Evolutionary conservation across 1,140 invertebrate genomes (phyloP), one percentile per base, ranked within the genome.

Genomic region (Drosophila pandora): DNA sequence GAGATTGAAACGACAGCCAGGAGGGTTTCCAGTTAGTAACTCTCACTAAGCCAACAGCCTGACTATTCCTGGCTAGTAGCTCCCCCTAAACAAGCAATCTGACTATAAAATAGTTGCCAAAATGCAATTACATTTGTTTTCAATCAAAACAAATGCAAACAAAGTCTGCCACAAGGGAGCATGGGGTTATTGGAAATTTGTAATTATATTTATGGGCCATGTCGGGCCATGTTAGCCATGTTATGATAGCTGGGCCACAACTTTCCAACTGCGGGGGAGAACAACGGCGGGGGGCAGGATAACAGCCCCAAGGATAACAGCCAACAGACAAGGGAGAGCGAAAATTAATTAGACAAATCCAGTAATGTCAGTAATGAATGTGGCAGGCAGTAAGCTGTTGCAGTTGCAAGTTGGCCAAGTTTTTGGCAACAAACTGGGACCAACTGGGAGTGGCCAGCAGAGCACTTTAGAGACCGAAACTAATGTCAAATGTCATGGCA

Each of bases 341-440:
- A 57, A 49, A 69, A 41, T 69, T 69, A 69, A 69, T 69, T 69
- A 69, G 65, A 69, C 63, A 69, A 47, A 48, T 49, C 25, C 65
- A 21, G 32, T 43, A 56, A 68, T 68, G 49, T 21, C 65, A 21
- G 32, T 43, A 56, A 68, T 68, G 49, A 68, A 67, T 67, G 50
- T 67, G 49, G 64, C 64, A 65, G 49, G 64, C 64, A 65, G 48
- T 50, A 25, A 55, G 61, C 48, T 30, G 37, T 39, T 63, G 65
- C 62, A 43, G 41, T 17, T 48, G 62, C 62, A 17, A 48, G 55
- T 49, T 68, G 25, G 39, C 34, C 23, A 32, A 22, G 53, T 22
- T 67, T 47, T 43, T 23, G 28, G 21, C n/a, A 43, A 43, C 9
- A 32, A 56, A 17, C 17, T 17, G 17, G 17, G 23, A 52, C n/a